Conservation (phyloP, 2,113 vertebrate species). For the Thomomys bottae region DNA sequence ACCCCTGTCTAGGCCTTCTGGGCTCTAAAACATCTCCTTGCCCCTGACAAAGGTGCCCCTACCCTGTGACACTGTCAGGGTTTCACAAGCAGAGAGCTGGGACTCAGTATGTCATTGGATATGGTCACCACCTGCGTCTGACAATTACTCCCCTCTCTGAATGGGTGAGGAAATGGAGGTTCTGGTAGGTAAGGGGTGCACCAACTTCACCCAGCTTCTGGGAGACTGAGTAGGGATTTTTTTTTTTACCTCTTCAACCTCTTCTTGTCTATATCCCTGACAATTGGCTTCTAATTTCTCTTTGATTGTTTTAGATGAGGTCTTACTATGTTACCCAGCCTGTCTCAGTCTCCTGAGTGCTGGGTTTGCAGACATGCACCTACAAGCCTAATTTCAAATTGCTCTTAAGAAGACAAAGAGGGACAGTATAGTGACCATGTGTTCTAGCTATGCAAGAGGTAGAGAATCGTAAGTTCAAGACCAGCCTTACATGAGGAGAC, state of each 20-base stretch:
- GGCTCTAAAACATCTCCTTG: not conserved
- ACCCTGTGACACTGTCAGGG: not conserved
- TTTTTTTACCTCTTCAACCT: not conserved
- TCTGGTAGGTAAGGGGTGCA: not conserved
- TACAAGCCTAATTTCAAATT: not conserved
- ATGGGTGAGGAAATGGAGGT: fast-evolving
- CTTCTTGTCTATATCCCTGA: not conserved
- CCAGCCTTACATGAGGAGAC: too few species aligned
- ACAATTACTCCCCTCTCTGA: not conserved
- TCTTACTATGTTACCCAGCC: not conserved
- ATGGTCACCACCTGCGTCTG: not conserved
- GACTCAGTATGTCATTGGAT: too few species aligned
- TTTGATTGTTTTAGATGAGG: not conserved
- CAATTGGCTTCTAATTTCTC: not conserved
- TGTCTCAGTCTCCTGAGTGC: too few species aligned
- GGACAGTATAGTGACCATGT: too few species aligned
- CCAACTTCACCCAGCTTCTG: not conserved
- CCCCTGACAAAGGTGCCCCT: not conserved
- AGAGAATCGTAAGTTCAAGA: not conserved
- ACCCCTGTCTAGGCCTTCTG: not conserved
- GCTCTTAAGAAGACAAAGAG: not conserved
- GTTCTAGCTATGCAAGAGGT: not conserved
- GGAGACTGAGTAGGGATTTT: not conserved
- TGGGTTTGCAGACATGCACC: not conserved
- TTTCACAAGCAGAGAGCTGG: too few species aligned